Percentiles rank a stretch among this genome's conserved stretches.
phyloP scores from a whole-genome alignment of 2,113 vertebrate species.

The Ellobius talpinus region DNA sequence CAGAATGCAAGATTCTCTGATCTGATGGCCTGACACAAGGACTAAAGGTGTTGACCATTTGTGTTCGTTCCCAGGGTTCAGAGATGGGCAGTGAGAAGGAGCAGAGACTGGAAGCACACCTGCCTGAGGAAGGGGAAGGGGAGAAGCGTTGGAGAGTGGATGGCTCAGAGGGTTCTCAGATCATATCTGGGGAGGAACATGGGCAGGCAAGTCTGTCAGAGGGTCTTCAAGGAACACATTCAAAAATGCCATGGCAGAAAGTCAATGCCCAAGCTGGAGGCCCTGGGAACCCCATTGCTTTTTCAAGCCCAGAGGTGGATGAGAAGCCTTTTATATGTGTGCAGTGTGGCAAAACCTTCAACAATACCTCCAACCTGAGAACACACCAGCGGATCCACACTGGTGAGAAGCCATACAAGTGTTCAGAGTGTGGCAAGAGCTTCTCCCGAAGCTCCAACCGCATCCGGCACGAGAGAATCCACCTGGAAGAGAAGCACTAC shows the following conservation, averaged over 20 bases:
- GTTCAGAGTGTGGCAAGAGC: slow-evolving; percentile 81
- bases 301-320: not conserved
- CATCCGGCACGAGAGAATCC: slow-evolving; percentile 79
- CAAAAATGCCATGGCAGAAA: slow-evolving; percentile 1
- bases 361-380: slow-evolving; percentile 71
- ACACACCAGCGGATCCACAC: slow-evolving; percentile 72
- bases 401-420: slow-evolving; percentile 70
- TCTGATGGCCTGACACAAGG: not conserved
- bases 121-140: slow-evolving; percentile 75
- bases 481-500: slow-evolving; percentile 83
- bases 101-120: slow-evolving; percentile 62
- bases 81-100: slow-evolving; percentile 81
- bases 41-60: slow-evolving; percentile 70
- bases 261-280: not conserved
- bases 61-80: slow-evolving; percentile 74
- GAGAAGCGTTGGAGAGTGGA: slow-evolving; percentile 64
- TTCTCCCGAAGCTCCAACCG: slow-evolving; percentile 80
- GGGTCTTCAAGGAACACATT: not conserved
- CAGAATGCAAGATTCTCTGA: not conserved
- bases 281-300: not conserved
- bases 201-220: not conserved
- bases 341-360: slow-evolving; percentile 80
- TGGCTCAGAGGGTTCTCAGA: slow-evolving; percentile 30
- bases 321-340: slow-evolving; percentile 76
- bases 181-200: slow-evolving; percentile 20